Conservation (phyloP, 2,888 invertebrate species). For the Ypsolopha scabrella region DNA sequence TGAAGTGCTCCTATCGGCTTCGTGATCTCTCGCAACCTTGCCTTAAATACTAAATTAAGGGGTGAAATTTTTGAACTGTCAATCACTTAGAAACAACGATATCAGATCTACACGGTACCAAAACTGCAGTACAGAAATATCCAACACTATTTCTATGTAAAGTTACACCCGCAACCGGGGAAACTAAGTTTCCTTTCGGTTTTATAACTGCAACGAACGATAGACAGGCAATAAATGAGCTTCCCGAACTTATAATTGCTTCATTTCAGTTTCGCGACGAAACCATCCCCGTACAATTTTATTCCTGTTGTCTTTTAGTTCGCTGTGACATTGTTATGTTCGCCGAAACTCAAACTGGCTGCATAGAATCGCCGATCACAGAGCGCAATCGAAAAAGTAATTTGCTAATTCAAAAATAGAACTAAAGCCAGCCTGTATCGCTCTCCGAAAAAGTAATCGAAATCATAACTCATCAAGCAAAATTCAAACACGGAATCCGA, state of each 20-base stretch:
- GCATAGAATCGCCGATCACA: background rate
- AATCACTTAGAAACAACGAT: background rate
- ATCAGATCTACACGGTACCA: too few relatives aligned
- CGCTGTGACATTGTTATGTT: background rate
- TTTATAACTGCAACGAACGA: conserved; percentile 51
- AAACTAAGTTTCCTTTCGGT: conserved; percentile 53
- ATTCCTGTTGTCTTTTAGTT: background rate
- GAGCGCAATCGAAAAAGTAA: background rate
- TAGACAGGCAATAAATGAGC: conserved; percentile 65
- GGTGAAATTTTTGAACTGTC: conserved; percentile 1
- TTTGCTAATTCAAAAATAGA: conserved; percentile 3
- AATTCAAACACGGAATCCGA: conserved; percentile 22
- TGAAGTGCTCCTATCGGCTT: conserved; percentile 4
- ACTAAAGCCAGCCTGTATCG: background rate
- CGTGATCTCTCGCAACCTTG: background rate
- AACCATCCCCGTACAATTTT: background rate
- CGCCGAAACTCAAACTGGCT: background rate
- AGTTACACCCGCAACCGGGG: conserved; percentile 38
- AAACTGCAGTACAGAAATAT: too few relatives aligned
- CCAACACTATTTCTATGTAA: conserved; percentile 11
- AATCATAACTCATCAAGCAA: conserved; percentile 6
- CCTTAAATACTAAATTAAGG: background rate
- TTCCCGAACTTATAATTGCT: conserved; percentile 66
- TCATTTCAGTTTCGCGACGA: conserved; percentile 41
- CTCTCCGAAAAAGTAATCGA: conserved; percentile 2